Evolutionary conservation across 2,888 invertebrate genomes (phyloP).

Genomic region (Sericinus montela): DNA sequence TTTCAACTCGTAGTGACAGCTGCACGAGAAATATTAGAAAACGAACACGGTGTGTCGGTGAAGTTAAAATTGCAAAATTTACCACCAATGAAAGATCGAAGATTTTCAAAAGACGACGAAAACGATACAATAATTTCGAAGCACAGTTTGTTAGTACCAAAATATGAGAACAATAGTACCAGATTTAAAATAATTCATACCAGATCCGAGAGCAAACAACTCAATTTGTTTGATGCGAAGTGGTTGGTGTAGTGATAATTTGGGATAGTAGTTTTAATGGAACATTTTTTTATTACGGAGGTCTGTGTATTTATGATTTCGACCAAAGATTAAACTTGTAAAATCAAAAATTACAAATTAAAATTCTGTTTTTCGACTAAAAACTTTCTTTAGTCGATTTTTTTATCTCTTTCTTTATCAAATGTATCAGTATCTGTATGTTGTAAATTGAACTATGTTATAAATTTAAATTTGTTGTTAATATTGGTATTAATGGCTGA

Average conservation of each 20-base stretch:
- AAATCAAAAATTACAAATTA: no score
- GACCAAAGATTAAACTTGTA: no score
- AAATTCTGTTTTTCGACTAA: no score
- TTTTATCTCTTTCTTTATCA: no score
- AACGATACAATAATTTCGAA: constrained; percentile 11
- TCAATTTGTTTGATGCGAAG: constrained; percentile 7
- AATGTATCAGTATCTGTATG: no score
- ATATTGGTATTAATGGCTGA: no score
- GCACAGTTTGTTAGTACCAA: constrained; percentile 22
- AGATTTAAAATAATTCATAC: constrained; percentile 29
- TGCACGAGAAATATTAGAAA: neutral
- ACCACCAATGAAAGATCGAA: neutral
- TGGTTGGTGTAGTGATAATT: neutral
- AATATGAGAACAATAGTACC: constrained; percentile 31
- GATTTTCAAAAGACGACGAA: neutral
- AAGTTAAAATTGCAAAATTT: constrained; percentile 8
- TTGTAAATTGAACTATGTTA: no score
- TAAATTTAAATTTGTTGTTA: no score
- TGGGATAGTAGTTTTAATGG: no score
- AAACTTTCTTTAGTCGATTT: no score
- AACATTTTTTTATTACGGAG: no score
- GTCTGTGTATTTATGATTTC: no score
- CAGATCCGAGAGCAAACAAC: constrained; percentile 12
- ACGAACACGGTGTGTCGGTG: constrained; percentile 8
- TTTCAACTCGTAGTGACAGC: neutral